Evolutionary conservation across 2,888 invertebrate genomes (phyloP), one percentile per base, ranked within the genome.

Genomic region (Oligia strigilis): DNA sequence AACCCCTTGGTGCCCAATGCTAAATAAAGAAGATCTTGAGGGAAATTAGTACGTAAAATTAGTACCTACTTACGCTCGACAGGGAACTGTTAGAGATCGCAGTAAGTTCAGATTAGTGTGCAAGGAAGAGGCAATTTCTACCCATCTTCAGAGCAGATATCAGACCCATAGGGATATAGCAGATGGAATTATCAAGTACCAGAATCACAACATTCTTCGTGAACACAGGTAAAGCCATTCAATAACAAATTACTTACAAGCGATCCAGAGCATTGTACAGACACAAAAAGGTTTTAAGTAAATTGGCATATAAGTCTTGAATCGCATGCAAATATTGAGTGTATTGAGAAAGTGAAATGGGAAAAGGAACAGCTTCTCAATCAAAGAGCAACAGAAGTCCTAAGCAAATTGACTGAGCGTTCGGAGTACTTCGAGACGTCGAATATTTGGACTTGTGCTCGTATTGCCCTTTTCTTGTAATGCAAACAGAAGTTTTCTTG

Each of bases 351-450:
- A 88, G 85, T 83, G 78, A 85, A 89, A 89, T 85, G 82, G 80
- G 83, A 87, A 87, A 82, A 88, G 86, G 87, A 87, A 90, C 84
- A 90, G 87, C 88, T 83, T 80, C 85, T 81, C 80, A 81, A 88
- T 90, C 87, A 87, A 91, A 88, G 85, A 87, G 90, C 87, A 88
- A 87, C 87, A 88, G 81, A 88, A 83, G 90, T 92, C 95, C 96
- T 95, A 95, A 95, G 93, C 92, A 95, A 95, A 95, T 94, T 93
- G 93, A 93, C 93, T 89, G 87, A 88, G 81, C 92, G 92, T 91
- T 92, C 87, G 85, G 40, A 40, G 40, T 40, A 40, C 40, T 40
- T 40, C 40, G 40, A 83, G 85, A 90, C 84, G 84, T 83, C 84
- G 89, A 93, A 92, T 94, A 91, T 92, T 92, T 91, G 90, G 89